Base-by-base conservation (phyloP, 35 echinoderm and acorn worm genomes). In the Stichopus chloronotus region DNA sequence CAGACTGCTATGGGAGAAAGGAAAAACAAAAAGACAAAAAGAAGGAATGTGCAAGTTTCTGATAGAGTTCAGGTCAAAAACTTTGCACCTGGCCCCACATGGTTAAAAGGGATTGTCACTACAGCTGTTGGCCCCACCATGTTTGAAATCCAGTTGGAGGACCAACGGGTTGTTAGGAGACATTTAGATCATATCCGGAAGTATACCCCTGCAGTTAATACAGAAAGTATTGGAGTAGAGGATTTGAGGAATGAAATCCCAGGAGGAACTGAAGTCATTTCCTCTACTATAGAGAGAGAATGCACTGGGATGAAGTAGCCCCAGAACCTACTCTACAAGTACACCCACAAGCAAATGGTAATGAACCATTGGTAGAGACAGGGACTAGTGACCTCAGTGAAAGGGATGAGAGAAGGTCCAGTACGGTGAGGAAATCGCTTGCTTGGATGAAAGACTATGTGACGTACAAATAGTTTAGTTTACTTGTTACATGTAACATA, bases 1-100 rank as follows among this genome's bases (percentile, higher is more conserved):
- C 80, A 83, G 54, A 43, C 23, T 56, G 80, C 80, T 30, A 83
- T 83, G 80, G 54, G 80, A 56, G 80, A 83, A 56, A 17, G 24
- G 54, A 81, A 83, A 56, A n/a, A n/a, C n/a, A n/a, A n/a, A 56
- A 83, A 22, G 54, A 30, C 16, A 83, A 21, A 25, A 53, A 9
- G 17, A 0, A 21, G 43, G 23, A 7, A 16, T 52, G 80, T 21
- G 72, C 8, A 17, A 53, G 16, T 7, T 9, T 25, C 54, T 9
- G n/a, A 83, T 17, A 52, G 23, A 30, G 80, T 83, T 21, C 8
- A 52, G 25, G 80, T 56, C 25, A 83, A 83, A 56, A 83, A 83
- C 0, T 83, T 83, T 83, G 6, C 80, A 83, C 80, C 80, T 53
- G 80, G 24, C 17, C 80, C 24, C 8, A 43, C 80, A 56, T 83